These are phyloP conservation scores for Clepsis dumicolana DNA, from an alignment of 2,888 invertebrate species.

Conservation along the genomic window DNA sequence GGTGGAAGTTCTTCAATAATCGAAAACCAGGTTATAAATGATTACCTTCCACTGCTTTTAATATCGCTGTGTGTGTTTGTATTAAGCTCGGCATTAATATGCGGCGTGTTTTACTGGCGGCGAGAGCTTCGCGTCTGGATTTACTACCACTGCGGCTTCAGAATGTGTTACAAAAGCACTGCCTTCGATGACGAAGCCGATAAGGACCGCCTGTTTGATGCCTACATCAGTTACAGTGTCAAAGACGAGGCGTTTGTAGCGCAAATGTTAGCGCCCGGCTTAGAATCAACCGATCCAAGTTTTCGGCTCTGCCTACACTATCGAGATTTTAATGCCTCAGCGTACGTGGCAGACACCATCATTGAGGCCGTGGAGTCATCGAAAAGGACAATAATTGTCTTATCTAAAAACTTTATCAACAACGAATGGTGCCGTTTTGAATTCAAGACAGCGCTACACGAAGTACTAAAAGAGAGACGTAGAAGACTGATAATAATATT, in stretches of 20 bases:
- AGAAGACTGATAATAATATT: conserved; percentile 96
- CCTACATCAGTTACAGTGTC: conserved; percentile 97
- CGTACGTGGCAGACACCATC: conserved; percentile 96
- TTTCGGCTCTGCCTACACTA: conserved; percentile 97
- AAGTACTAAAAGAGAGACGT: conserved; percentile 94
- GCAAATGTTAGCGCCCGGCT: conserved; percentile 94
- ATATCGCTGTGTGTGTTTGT: conserved; percentile 92
- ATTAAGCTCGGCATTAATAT: conserved; percentile 91
- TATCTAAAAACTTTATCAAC: conserved; percentile 97
- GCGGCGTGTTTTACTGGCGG: conserved; percentile 93
- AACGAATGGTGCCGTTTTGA: conserved; percentile 98
- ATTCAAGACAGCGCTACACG: conserved; percentile 96
- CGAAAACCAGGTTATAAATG: conserved; percentile 92
- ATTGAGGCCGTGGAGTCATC: conserved; percentile 97
- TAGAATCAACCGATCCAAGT: conserved; percentile 93
- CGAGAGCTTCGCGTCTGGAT: conserved; percentile 94
- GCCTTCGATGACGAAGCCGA: conserved; percentile 93
- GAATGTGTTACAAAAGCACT: conserved; percentile 94
- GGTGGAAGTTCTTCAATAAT: conserved; percentile 91
- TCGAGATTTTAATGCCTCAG: conserved; percentile 95
- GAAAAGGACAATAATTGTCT: conserved; percentile 94
- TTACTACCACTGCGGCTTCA: conserved; percentile 93
- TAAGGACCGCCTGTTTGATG: conserved; percentile 96
- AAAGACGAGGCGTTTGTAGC: conserved; percentile 97
- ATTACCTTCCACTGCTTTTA: conserved; percentile 92